These are phyloP conservation scores for Cinclus mexicanus DNA, from an alignment of 2,113 vertebrate species.

Conservation along the genomic window DNA sequence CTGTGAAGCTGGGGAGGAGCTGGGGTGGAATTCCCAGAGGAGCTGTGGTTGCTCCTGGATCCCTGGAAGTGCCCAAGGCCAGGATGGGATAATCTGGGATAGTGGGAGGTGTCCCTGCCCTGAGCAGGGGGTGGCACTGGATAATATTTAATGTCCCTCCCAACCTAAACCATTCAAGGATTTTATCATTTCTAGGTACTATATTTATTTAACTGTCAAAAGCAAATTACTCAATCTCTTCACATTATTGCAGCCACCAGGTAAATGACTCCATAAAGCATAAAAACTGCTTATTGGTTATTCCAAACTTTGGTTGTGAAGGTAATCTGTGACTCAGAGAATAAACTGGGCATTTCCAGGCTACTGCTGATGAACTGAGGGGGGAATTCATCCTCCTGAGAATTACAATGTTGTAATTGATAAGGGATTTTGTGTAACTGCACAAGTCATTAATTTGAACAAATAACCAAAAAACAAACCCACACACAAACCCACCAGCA, in stretches of 20 bases:
- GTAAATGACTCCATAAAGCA: background rate
- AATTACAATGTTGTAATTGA: background rate
- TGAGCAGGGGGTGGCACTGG: background rate
- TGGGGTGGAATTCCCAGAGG: background rate
- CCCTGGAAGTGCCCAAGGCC: background rate
- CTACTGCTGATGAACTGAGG: background rate
- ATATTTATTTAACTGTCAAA: background rate
- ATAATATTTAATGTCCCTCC: background rate
- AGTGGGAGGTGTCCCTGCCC: background rate
- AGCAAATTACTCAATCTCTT: background rate
- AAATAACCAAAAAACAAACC: background rate
- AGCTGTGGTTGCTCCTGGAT: background rate
- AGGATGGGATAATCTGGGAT: accelerated
- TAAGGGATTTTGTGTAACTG: background rate
- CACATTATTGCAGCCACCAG: background rate
- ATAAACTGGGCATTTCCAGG: background rate
- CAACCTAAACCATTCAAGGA: background rate
- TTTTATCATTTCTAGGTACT: background rate
- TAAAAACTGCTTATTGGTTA: background rate
- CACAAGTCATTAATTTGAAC: background rate
- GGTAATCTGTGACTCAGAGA: background rate
- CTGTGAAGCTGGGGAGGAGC: accelerated
- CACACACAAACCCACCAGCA: background rate
- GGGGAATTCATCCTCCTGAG: background rate
- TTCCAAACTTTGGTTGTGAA: background rate